phyloP scores from a whole-genome alignment of 2,888 invertebrate genomes.

The Torymus aiolomorphi region DNA sequence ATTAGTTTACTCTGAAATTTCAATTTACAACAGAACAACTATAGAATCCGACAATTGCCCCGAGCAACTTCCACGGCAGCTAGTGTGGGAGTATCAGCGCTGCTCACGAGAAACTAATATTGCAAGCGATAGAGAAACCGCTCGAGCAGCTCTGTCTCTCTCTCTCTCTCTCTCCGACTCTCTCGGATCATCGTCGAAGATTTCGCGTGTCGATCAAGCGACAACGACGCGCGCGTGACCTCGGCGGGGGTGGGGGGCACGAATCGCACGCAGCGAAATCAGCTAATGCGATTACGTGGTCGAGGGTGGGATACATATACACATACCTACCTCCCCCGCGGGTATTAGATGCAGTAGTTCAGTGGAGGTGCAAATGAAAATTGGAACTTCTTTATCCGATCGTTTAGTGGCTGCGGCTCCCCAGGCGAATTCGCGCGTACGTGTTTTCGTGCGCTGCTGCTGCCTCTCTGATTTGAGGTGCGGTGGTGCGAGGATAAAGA shows the following conservation, averaged over 20 bases:
- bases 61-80: too few species aligned
- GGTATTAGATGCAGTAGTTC: neutral
- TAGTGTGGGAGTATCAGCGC: too few species aligned
- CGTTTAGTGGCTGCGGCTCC: slow-evolving; percentile 9
- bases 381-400: slow-evolving; percentile 18
- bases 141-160: neutral
- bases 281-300: slow-evolving; percentile 24
- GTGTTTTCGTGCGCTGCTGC: too few species aligned
- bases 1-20: too few species aligned
- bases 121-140: neutral
- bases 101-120: too few species aligned
- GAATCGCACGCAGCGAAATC: neutral
- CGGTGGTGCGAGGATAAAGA: too few species aligned
- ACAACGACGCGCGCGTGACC: slow-evolving; percentile 4
- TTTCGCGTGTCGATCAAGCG: neutral
- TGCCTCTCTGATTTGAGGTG: too few species aligned
- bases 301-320: neutral
- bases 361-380: slow-evolving; percentile 15
- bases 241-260: neutral
- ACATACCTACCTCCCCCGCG: neutral
- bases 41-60: too few species aligned
- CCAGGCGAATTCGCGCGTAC: neutral
- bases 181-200: slow-evolving; percentile 3
- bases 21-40: too few species aligned
- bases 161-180: too few species aligned